phyloP scores from a whole-genome alignment of 1,140 invertebrate genomes.

The Acyrthosiphon pisum region DNA sequence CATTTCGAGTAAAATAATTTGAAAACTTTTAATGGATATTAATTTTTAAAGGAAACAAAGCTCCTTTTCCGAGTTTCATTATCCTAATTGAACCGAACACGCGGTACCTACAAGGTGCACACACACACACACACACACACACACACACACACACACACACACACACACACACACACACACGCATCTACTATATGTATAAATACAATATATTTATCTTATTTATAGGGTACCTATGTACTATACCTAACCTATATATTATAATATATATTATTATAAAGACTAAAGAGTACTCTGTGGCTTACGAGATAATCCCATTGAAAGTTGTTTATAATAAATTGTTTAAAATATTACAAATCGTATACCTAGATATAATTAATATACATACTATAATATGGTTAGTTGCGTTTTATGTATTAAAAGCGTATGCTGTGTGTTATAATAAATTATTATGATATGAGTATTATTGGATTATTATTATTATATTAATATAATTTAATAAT shows the following conservation, averaged over 20 bases:
- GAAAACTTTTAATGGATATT: constrained; percentile 48
- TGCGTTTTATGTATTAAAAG: not conserved
- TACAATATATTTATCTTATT: too few species aligned
- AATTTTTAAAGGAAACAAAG: constrained; percentile 38
- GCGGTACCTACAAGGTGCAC: not conserved
- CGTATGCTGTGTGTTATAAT: not conserved
- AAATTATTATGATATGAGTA: not conserved
- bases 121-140: not conserved
- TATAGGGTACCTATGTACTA: not conserved
- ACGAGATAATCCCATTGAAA: constrained; percentile 10
- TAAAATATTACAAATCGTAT: not conserved
- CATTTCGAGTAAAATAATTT: constrained; percentile 19
- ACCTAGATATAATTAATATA: not conserved
- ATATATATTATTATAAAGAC: not conserved
- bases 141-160: too few species aligned
- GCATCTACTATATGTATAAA: too few species aligned
- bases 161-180: not conserved
- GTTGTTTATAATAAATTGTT: not conserved
- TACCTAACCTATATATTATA: not conserved
- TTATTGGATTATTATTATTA: too few species aligned
- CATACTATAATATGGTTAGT: not conserved
- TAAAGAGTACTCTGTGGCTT: not conserved
- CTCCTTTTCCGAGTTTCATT: constrained; percentile 25
- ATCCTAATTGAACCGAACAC: constrained; percentile 33
- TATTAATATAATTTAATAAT: too few species aligned